A percentile compares a stretch with the other conserved stretches of the same genome.
Conservation (phyloP, 2,797 vertebrate species). For the Geotrypetes seraphini region DNA sequence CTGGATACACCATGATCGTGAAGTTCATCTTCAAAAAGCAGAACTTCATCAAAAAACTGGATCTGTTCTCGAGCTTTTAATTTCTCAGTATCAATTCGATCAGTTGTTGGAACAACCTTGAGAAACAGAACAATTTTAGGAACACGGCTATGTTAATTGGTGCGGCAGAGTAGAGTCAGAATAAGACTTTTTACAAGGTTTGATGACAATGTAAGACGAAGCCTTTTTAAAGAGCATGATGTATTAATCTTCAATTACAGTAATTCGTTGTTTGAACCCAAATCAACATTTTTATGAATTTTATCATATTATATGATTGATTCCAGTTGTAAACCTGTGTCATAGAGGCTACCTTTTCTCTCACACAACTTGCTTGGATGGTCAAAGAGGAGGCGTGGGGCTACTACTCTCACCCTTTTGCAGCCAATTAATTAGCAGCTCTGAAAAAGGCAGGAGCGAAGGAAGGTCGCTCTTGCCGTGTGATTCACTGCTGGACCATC, state of each 20-base stretch:
- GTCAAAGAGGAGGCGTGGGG: too few species aligned
- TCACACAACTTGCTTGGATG: too few species aligned
- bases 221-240: neutral
- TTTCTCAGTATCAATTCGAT: slow-evolving; percentile 89
- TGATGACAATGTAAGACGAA: neutral
- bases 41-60: slow-evolving; percentile 91
- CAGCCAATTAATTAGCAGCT: too few species aligned
- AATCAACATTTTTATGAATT: too few species aligned
- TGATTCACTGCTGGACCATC: too few species aligned
- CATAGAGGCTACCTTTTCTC: too few species aligned
- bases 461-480: too few species aligned
- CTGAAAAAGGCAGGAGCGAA: too few species aligned
- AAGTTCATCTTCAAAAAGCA: slow-evolving; percentile 92
- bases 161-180: neutral
- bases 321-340: too few species aligned
- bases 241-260: neutral
- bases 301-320: too few species aligned
- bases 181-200: neutral
- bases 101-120: slow-evolving; percentile 72
- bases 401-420: too few species aligned
- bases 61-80: slow-evolving; percentile 90
- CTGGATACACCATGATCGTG: slow-evolving; percentile 94
- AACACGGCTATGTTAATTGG: neutral
- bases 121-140: slow-evolving; percentile 1
- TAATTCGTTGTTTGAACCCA: too few species aligned